Evolutionary conservation across 2,888 invertebrate genomes (phyloP).

Genomic region (Chymomyza amoena): DNA sequence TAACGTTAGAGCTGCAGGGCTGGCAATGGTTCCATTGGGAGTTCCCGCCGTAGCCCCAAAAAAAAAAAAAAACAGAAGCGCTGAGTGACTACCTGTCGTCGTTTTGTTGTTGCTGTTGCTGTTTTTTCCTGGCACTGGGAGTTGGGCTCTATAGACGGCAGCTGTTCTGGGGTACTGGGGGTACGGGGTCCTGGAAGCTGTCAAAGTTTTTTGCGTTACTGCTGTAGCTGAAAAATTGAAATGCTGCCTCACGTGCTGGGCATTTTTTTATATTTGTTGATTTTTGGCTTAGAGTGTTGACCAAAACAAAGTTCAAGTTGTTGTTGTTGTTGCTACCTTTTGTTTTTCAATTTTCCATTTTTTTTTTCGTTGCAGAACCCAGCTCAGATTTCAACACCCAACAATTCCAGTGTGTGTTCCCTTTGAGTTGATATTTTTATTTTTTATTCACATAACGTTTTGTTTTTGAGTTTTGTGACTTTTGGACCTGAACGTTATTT

Average conservation of each 20-base stretch:
- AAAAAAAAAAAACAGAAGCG: conserved; percentile 31
- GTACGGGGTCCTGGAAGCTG: conserved; percentile 18
- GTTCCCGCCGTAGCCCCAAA: conserved; percentile 21
- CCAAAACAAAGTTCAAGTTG: conserved; percentile 66
- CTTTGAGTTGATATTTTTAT: not conserved
- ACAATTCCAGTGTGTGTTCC: not conserved
- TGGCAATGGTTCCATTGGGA: conserved; percentile 42
- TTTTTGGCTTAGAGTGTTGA: conserved; percentile 73
- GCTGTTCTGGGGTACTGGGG: not conserved
- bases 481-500: conserved; percentile 46
- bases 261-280: conserved; percentile 65
- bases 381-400: not conserved
- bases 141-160: conserved; percentile 13
- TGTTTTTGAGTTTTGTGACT: conserved; percentile 41
- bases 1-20: conserved; percentile 39
- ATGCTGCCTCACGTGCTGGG: conserved; percentile 67
- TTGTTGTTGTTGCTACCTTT: conserved; percentile 53
- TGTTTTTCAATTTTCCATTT: conserved; percentile 56
- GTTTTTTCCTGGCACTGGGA: conserved; percentile 23
- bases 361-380: not conserved
- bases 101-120: conserved; percentile 42
- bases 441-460: conserved; percentile 5
- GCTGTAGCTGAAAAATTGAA: conserved; percentile 65
- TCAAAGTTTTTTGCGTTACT: conserved; percentile 54
- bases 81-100: conserved; percentile 56